A percentile compares a stretch with the other conserved stretches of the same genome.
phyloP scores from a whole-genome alignment of 2,797 vertebrate species.

The Myripristis murdjan region DNA sequence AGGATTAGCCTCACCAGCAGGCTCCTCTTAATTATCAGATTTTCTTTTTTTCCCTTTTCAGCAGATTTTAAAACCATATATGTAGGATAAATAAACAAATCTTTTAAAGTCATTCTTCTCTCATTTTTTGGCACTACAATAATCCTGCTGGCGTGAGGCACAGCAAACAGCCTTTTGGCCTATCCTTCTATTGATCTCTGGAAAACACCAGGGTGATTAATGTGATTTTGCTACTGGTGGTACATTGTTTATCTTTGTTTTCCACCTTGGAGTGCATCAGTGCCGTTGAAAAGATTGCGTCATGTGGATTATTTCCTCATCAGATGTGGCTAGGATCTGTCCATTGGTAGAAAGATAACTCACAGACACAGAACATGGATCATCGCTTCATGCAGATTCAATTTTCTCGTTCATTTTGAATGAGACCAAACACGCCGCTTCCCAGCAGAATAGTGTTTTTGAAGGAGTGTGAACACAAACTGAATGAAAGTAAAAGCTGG shows the following conservation, averaged over 20 bases:
- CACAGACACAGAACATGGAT: conserved; percentile 38
- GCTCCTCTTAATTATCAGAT: conserved; percentile 9
- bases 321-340: conserved; percentile 19
- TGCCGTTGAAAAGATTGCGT: conserved; percentile 37
- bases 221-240: conserved; percentile 26
- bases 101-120: not conserved
- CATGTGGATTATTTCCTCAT: conserved; percentile 44
- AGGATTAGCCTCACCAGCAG: conserved; percentile 27
- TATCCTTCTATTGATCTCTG: conserved; percentile 24
- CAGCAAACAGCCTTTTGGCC: conserved; percentile 4
- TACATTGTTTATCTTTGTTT: conserved; percentile 57
- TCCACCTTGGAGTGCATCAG: conserved; percentile 42
- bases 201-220: conserved; percentile 38
- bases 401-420: conserved; percentile 44
- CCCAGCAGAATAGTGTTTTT: conserved; percentile 27
- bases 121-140: conserved; percentile 33
- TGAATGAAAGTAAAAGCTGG: conserved; percentile 34
- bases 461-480: conserved; percentile 34
- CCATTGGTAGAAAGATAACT: conserved; percentile 38
- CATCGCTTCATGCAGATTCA: conserved; percentile 42
- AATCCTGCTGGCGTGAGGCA: conserved; percentile 26
- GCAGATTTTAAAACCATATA: conserved; percentile 17
- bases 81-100: not conserved
- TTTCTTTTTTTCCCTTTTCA: no score
- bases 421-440: conserved; percentile 26